These are phyloP conservation scores for Cassiopea xamachana DNA, from an alignment of 30 jellyfish, hydroid and myxozoan species.

Conservation along the genomic window DNA sequence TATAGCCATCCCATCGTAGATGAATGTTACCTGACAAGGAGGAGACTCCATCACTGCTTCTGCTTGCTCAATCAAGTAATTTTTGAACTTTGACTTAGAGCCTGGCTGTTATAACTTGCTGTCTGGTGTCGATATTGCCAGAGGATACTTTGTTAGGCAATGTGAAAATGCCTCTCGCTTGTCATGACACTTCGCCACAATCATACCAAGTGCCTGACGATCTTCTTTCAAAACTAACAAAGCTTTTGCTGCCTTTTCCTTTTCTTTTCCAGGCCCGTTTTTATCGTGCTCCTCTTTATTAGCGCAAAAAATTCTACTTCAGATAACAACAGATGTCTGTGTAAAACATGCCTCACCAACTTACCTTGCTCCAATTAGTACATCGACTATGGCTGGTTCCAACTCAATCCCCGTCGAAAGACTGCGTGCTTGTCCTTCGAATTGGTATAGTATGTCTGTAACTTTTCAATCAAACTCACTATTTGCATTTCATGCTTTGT, in stretches of 20 bases:
- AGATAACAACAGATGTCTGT: slow-evolving; percentile 18
- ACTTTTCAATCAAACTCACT: slow-evolving; percentile 43
- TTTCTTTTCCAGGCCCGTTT: slow-evolving; percentile 30
- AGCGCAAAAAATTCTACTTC: slow-evolving; percentile 54
- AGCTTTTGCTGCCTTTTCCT: slow-evolving; percentile 36
- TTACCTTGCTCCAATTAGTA: slow-evolving; percentile 69
- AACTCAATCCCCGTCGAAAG: slow-evolving; percentile 60
- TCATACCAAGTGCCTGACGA: slow-evolving; percentile 66
- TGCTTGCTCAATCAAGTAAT: slow-evolving; percentile 47
- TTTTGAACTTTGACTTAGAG: slow-evolving; percentile 46
- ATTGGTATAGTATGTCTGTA: slow-evolving; percentile 56
- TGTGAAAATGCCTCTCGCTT: slow-evolving; percentile 72
- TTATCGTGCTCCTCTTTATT: slow-evolving; percentile 58
- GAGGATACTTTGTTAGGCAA: slow-evolving; percentile 69
- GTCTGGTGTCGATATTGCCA: slow-evolving; percentile 68
- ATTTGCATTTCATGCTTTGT: slow-evolving; percentile 54
- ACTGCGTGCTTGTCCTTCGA: slow-evolving; percentile 66
- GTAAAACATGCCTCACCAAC: slow-evolving; percentile 59
- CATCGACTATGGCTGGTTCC: slow-evolving; percentile 58
- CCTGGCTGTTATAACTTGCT: slow-evolving; percentile 61
- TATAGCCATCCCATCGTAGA: slow-evolving; percentile 68
- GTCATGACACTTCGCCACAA: slow-evolving; percentile 71
- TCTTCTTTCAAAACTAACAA: slow-evolving; percentile 55
- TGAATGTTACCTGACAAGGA: slow-evolving; percentile 35
- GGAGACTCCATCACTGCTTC: slow-evolving; percentile 53